Evolutionary conservation across 1,140 invertebrate genomes (phyloP).

Genomic region (Drosophila grimshawi): DNA sequence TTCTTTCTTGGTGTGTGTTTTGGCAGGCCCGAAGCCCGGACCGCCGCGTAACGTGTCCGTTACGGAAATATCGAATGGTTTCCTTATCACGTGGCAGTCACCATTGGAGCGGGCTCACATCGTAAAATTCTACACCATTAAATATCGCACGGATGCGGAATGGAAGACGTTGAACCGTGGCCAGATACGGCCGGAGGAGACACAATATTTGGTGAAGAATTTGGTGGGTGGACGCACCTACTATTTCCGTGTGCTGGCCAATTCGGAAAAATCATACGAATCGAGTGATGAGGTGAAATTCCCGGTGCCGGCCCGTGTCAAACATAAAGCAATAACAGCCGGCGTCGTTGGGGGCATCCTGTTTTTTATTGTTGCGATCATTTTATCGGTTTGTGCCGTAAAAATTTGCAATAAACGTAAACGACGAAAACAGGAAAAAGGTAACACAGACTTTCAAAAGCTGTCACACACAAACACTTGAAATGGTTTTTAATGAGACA

Average conservation of each 20-base stretch:
- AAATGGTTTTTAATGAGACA: constrained; percentile 75
- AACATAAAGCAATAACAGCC: constrained; percentile 96
- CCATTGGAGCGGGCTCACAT: constrained; percentile 91
- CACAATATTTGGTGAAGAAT: constrained; percentile 95
- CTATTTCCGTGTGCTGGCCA: constrained; percentile 94
- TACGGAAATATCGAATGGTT: constrained; percentile 93
- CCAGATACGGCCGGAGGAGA: constrained; percentile 94
- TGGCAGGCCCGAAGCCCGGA: constrained; percentile 93
- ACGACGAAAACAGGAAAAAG: constrained; percentile 98
- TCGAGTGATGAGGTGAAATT: constrained; percentile 94
- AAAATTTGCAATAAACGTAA: constrained; percentile 99
- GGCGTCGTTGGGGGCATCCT: constrained; percentile 97
- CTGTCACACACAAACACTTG: constrained; percentile 69
- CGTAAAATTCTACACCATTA: constrained; percentile 95
- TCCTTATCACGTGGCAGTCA: constrained; percentile 94
- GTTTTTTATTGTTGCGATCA: constrained; percentile 98
- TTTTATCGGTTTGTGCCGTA: constrained; percentile 97
- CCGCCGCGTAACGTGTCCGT: constrained; percentile 94
- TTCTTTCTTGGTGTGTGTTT: neutral
- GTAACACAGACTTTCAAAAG: constrained; percentile 86
- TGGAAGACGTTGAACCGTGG: constrained; percentile 95
- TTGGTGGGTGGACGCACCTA: constrained; percentile 94
- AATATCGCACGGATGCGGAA: constrained; percentile 93
- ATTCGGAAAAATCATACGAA: constrained; percentile 92
- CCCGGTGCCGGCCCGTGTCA: constrained; percentile 93